Conservation (phyloP, 2,797 vertebrate species). For the Pelochelys cantorii region DNA sequence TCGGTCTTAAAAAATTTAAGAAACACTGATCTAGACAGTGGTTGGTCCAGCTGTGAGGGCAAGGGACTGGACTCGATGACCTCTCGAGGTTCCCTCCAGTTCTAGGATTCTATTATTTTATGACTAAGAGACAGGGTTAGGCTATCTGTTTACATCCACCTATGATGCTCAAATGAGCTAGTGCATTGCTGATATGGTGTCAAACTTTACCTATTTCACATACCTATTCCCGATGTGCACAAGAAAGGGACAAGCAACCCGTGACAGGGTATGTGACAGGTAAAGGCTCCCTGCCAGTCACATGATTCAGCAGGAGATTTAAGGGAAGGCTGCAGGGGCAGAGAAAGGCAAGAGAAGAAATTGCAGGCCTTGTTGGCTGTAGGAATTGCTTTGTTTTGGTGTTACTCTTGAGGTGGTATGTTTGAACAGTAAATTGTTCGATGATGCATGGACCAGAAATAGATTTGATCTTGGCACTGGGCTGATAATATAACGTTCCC, state of each 20-base stretch:
- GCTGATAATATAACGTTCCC: not conserved
- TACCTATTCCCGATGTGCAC: not conserved
- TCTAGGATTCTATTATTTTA: too few relatives aligned
- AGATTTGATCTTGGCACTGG: rapidly evolving
- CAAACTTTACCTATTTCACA: not conserved
- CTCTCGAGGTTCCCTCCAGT: too few relatives aligned
- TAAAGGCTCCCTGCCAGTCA: not conserved
- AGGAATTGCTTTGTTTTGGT: not conserved
- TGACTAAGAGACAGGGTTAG: not conserved
- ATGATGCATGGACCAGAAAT: rapidly evolving
- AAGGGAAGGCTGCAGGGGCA: not conserved
- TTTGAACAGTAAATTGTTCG: not conserved
- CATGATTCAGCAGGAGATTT: rapidly evolving
- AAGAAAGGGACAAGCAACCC: not conserved
- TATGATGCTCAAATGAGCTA: not conserved
- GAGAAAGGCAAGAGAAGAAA: not conserved
- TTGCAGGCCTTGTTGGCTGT: not conserved
- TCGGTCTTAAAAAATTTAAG: too few relatives aligned
- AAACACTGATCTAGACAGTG: too few relatives aligned
- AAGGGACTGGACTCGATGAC: too few relatives aligned
- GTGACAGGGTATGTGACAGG: not conserved
- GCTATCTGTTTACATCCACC: too few relatives aligned
- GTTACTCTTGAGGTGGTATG: rapidly evolving
- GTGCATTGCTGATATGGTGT: not conserved
- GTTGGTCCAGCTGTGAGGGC: too few relatives aligned